Evolutionary conservation across 2,797 vertebrate species (phyloP).

Genomic region (Muscicapa striata): DNA sequence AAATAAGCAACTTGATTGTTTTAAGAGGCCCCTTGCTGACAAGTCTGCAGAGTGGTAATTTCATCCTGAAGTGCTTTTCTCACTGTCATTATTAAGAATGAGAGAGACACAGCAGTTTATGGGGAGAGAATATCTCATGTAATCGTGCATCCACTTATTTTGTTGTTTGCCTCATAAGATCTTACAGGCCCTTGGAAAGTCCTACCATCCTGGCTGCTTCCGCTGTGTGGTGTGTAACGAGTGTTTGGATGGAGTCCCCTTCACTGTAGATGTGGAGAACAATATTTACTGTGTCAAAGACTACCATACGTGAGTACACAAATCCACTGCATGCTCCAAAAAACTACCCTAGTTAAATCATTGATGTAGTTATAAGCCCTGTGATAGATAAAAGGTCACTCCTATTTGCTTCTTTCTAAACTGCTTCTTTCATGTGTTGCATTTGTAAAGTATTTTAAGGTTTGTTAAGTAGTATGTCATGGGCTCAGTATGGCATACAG

Average conservation of each 20-base stretch:
- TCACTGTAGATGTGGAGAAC: conserved; percentile 96
- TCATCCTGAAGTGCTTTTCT: neutral
- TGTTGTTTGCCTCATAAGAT: conserved; percentile 79
- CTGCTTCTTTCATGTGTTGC: neutral
- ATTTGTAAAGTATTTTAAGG: neutral
- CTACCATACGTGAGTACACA: conserved; percentile 92
- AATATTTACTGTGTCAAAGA: conserved; percentile 99
- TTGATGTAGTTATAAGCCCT: neutral
- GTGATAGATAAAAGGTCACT: neutral
- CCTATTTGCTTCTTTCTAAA: neutral
- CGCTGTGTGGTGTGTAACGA: conserved; percentile 97
- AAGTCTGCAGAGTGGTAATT: conserved; percentile 10
- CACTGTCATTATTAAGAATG: neutral
- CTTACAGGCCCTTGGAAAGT: conserved; percentile 96
- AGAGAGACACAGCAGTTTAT: neutral
- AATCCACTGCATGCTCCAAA: neutral
- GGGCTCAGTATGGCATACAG: neutral
- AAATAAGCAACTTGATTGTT: conserved; percentile 22
- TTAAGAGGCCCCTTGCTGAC: conserved; percentile 22
- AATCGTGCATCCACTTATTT: neutral
- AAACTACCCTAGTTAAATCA: neutral
- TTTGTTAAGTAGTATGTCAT: neutral
- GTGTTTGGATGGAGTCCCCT: conserved; percentile 95
- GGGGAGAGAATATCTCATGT: neutral
- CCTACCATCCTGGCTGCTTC: conserved; percentile 98